Evolutionary conservation across 1,140 invertebrate species (phyloP).

Genomic region (Acyrthosiphon pisum): DNA sequence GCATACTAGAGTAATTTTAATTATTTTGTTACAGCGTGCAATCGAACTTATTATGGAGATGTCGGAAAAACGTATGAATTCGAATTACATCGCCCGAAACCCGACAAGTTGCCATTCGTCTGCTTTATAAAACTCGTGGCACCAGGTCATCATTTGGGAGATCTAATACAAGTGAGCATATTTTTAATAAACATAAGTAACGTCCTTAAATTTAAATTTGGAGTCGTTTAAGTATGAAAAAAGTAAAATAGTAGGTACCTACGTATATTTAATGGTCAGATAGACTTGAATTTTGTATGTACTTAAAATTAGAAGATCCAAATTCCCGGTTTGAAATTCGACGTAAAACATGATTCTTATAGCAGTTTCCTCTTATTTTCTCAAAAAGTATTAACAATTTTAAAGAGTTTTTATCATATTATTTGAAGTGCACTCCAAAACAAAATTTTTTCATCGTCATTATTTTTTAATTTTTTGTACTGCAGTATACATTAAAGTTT

Average conservation of each 20-base stretch:
- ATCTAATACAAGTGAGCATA: conserved; percentile 79
- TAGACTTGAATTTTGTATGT: background rate
- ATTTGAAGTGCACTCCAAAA: background rate
- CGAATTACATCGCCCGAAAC: conserved; percentile 80
- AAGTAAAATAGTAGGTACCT: too few relatives aligned
- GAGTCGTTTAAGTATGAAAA: too few relatives aligned
- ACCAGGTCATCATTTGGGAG: conserved; percentile 79
- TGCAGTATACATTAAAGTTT: too few relatives aligned
- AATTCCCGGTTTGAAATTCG: background rate
- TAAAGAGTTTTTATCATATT: background rate
- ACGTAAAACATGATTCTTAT: background rate
- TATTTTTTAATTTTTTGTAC: background rate
- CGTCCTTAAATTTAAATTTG: too few relatives aligned
- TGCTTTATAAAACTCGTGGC: conserved; percentile 87
- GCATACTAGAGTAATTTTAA: background rate
- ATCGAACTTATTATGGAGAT: conserved; percentile 85
- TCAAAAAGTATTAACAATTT: background rate
- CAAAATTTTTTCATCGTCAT: background rate
- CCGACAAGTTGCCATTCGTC: conserved; percentile 82
- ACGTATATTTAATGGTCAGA: background rate
- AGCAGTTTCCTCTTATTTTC: background rate
- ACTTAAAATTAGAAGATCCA: background rate
- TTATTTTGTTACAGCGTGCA: conserved; percentile 74
- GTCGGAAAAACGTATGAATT: conserved; percentile 81
- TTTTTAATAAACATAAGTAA: background rate